A percentile compares a stretch with the other conserved stretches of the same genome.
phyloP scores from a whole-genome alignment of 2,888 invertebrate species.

The Polydesmus complanatus region DNA sequence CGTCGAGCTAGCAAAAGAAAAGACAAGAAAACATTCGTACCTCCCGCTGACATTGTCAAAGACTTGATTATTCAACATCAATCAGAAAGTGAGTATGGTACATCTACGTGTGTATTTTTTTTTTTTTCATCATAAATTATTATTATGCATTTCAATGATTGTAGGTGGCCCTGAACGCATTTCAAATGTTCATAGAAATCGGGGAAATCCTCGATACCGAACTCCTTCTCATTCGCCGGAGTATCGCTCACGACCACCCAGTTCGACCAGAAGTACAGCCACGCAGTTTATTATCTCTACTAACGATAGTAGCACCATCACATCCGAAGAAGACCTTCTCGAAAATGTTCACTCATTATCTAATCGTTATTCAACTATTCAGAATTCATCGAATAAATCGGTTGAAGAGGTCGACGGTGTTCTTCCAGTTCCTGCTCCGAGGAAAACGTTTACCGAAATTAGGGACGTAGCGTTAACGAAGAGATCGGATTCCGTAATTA shows the following conservation, averaged over 20 bases:
- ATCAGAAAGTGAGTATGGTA: background rate
- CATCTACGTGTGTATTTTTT: too few relatives aligned
- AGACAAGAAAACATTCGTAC: slow-evolving; percentile 36
- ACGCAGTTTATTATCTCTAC: background rate
- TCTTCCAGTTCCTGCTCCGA: background rate
- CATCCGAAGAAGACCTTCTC: too few relatives aligned
- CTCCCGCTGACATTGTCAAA: slow-evolving; percentile 49
- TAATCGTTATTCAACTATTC: too few relatives aligned
- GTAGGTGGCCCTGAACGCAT: too few relatives aligned
- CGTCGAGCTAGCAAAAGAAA: slow-evolving; percentile 40
- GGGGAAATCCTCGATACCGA: background rate
- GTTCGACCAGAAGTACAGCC: background rate
- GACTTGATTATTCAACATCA: slow-evolving; percentile 53
- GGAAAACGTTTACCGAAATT: background rate
- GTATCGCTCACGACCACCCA: background rate
- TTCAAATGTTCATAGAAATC: too few relatives aligned
- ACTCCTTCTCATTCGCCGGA: background rate
- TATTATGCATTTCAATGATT: background rate
- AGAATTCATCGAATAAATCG: background rate
- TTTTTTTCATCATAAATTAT: background rate
- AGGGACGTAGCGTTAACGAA: background rate
- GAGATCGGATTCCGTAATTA: background rate
- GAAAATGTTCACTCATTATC: too few relatives aligned
- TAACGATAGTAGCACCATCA: background rate
- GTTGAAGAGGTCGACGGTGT: too few relatives aligned